Base-by-base conservation (phyloP, 1,140 invertebrate genomes). In the Drosophila sechellia region DNA sequence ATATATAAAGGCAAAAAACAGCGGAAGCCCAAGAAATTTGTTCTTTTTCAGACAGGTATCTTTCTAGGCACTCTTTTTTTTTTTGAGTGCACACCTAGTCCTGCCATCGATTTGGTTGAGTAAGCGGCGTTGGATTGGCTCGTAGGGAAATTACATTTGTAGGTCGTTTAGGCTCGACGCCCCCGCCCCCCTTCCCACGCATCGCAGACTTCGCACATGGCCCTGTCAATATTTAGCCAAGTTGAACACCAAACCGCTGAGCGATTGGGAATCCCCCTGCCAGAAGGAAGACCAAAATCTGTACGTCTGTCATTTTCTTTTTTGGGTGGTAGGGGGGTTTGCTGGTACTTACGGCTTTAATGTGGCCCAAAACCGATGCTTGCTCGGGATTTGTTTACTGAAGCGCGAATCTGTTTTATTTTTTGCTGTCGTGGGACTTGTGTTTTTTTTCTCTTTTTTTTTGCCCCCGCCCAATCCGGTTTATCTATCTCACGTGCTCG, bases 381-480 rank as follows among this genome's bases (percentile, higher is more conserved):
- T 57, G 39, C 40, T n/a, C n/a, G 46, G 69, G 78, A 87, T 81
- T 86, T 86, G 81, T 86, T 86, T 78, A 79, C 73, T 65, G 69
- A 65, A 81, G 64, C 81, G 81, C 66, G 66, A 81, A 75, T 86
- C 53, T 65, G 58, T 49, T 85, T 59, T 77, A 43, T 61, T 49
- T 58, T 71, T 13, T 37, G 22, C 22, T 49, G 25, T 50, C 27
- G 11, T n/a, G 22, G 12, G 22, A 3, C 22, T 25, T 58, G 45
- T n/a, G n/a, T n/a, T 68, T 45, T 58, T 22, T 22, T 22, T 22
- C 2, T 20, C 2, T 2, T 22, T 3, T 22, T 22, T 22, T 69
- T 55, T 45, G 65, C 37, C 35, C 17, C 20, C 13, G 17, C 39
- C 20, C 31, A 31, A 54, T 72, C 42, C 35, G 35, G 34, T 77